A percentile compares a stretch with the other conserved stretches of the same genome.
Evolutionary conservation across 2,888 invertebrate species (phyloP).

Genomic region (Gisinianus flammeolus): DNA sequence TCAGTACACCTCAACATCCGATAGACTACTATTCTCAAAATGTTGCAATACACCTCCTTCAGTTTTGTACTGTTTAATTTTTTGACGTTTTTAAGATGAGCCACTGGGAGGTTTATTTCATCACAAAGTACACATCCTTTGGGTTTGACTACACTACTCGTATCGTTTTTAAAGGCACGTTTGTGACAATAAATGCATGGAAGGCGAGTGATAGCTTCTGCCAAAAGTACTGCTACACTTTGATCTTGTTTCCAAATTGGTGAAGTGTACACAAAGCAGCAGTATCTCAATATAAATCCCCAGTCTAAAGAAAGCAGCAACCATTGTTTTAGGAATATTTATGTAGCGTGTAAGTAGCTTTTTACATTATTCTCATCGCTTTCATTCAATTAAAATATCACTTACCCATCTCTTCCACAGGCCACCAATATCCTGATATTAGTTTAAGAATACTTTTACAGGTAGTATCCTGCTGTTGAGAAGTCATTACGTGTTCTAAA

Average conservation of each 20-base stretch:
- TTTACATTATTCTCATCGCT: too few relatives aligned
- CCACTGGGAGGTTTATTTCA: too few relatives aligned
- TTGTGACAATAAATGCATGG: conserved; percentile 27
- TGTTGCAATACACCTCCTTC: not conserved
- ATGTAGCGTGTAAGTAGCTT: too few relatives aligned
- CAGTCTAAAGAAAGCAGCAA: conserved; percentile 8
- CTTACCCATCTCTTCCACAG: conserved; percentile 18
- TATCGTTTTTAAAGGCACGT: not conserved
- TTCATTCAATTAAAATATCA: too few relatives aligned
- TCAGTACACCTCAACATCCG: not conserved
- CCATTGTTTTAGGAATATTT: too few relatives aligned
- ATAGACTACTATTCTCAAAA: not conserved
- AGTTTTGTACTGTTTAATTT: not conserved
- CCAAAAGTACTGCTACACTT: not conserved
- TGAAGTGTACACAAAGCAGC: not conserved
- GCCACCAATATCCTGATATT: conserved; percentile 26
- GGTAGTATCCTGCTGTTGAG: not conserved
- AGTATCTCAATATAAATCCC: conserved; percentile 1
- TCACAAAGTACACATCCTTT: conserved; percentile 21
- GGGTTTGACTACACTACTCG: not conserved
- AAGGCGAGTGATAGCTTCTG: conserved; percentile 28
- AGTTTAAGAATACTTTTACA: conserved; percentile 20
- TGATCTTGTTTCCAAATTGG: not conserved
- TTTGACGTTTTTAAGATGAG: too few relatives aligned
- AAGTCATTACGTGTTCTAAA: not conserved